A percentile compares a stretch with the other conserved stretches of the same genome.
These are phyloP conservation scores for Girardia tigrina DNA, from an alignment of 2,888 invertebrate species.

Conservation along the genomic window DNA sequence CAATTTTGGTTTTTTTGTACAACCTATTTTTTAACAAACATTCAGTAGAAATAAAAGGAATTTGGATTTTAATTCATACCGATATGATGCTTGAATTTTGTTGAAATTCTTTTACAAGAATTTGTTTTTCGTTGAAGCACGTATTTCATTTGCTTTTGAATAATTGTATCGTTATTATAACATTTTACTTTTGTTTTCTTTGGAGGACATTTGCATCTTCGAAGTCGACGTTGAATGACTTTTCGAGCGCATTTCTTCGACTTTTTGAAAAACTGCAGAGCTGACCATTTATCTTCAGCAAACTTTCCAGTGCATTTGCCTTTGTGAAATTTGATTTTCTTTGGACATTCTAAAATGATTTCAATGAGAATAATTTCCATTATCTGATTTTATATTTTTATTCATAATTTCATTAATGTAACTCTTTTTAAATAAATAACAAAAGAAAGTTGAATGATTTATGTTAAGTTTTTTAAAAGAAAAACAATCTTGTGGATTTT, in stretches of 20 bases:
- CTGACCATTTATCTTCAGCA: conserved; percentile 17
- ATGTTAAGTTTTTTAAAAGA: too few relatives aligned
- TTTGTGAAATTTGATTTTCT: neutral
- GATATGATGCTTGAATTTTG: conserved; percentile 2
- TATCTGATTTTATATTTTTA: neutral
- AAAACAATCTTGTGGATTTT: too few relatives aligned
- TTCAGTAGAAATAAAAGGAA: too few relatives aligned
- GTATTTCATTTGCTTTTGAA: conserved; percentile 18
- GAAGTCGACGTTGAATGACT: neutral
- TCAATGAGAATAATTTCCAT: too few relatives aligned
- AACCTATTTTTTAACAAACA: neutral
- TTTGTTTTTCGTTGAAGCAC: neutral
- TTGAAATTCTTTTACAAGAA: conserved; percentile 20
- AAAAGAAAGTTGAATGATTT: too few relatives aligned
- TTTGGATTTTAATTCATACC: neutral
- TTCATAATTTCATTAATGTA: neutral
- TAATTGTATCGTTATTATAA: conserved; percentile 1
- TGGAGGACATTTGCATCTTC: conserved; percentile 26
- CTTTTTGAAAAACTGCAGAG: neutral
- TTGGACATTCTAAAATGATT: conserved; percentile 27
- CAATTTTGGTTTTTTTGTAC: neutral
- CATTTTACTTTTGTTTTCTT: neutral
- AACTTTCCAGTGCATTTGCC: conserved; percentile 28
- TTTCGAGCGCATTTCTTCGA: conserved; percentile 24
- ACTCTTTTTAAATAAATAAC: too few relatives aligned